phyloP scores from a whole-genome alignment of 2,888 invertebrate species.

The Drosophila ustulata region DNA sequence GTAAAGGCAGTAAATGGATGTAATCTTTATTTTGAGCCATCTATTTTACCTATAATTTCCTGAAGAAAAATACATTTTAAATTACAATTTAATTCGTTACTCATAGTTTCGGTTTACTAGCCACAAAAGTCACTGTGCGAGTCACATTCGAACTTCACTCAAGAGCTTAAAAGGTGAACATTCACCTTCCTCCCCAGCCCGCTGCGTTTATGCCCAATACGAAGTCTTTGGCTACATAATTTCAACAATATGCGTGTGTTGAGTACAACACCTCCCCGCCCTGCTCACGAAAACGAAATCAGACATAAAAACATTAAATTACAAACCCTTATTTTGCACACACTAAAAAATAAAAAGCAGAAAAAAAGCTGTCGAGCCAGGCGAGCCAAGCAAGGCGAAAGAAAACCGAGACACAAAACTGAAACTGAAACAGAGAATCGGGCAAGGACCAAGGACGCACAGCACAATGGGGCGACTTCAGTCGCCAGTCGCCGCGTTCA shows the following conservation, averaged over 20 bases:
- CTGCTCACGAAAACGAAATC: constrained; percentile 72
- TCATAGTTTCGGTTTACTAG: not conserved
- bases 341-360: constrained; percentile 59
- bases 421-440: constrained; percentile 69
- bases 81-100: too few relatives aligned
- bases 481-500: constrained; percentile 26
- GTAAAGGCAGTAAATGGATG: too few relatives aligned
- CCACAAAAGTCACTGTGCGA: constrained; percentile 40
- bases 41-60: too few relatives aligned
- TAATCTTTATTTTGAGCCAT: too few relatives aligned
- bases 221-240: constrained; percentile 76
- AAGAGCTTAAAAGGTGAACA: constrained; percentile 68
- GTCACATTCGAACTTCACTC: constrained; percentile 35
- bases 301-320: constrained; percentile 83
- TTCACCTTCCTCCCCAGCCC: constrained; percentile 40
- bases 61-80: too few relatives aligned
- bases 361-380: constrained; percentile 43
- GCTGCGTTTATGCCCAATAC: constrained; percentile 2
- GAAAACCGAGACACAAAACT: constrained; percentile 67
- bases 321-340: constrained; percentile 82
- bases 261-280: constrained; percentile 47
- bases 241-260: constrained; percentile 82
- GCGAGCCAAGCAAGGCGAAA: constrained; percentile 41
- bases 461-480: constrained; percentile 58
- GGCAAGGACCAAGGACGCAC: constrained; percentile 70